These are phyloP conservation scores for Channa argus DNA, from an alignment of 2,113 vertebrate genomes.

Conservation along the genomic window DNA sequence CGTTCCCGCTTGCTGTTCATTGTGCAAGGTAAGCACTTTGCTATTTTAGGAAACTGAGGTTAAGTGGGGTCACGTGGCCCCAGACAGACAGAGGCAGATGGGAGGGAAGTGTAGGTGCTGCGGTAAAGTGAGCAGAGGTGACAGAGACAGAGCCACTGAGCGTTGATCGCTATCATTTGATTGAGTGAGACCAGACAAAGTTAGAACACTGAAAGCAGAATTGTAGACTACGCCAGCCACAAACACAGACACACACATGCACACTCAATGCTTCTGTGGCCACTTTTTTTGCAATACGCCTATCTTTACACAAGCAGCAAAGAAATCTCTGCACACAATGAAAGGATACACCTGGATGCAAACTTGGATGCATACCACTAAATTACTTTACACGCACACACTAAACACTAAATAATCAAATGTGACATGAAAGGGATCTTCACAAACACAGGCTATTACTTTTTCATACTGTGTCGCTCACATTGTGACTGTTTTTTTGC, in stretches of 20 bases:
- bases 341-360: too few relatives aligned
- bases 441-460: neutral
- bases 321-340: too few relatives aligned
- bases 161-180: slow-evolving; percentile 58
- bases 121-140: slow-evolving; percentile 17
- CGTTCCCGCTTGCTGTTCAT: neutral
- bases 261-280: slow-evolving; percentile 6
- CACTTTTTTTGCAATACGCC: too few relatives aligned
- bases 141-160: slow-evolving; percentile 1
- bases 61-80: slow-evolving; percentile 35
- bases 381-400: neutral
- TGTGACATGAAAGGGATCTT: neutral
- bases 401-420: neutral
- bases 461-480: neutral
- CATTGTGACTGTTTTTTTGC: too few relatives aligned
- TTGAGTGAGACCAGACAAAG: slow-evolving; percentile 14
- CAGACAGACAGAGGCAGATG: slow-evolving; percentile 9
- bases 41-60: slow-evolving; percentile 58
- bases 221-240: slow-evolving; percentile 10
- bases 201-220: slow-evolving; percentile 35
- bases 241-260: neutral
- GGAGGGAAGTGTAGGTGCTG: slow-evolving; percentile 20
- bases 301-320: too few relatives aligned
- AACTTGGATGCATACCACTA: too few relatives aligned
- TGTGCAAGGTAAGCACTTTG: slow-evolving; percentile 10